These are phyloP conservation scores for Garrulus glandarius DNA, from an alignment of 2,797 vertebrate genomes.

Conservation along the genomic window DNA sequence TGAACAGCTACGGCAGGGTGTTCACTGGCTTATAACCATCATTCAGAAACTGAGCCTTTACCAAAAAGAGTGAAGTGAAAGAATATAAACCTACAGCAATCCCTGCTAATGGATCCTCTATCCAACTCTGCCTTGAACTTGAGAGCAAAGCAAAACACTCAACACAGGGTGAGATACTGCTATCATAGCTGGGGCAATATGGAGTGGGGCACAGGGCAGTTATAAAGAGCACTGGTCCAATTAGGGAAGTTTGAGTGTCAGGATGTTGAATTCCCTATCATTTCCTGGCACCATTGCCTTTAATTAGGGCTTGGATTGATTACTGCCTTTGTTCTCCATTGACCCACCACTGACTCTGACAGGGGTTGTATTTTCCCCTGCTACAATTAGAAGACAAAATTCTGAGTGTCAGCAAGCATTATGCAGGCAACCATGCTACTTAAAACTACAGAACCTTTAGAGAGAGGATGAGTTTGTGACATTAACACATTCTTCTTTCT, in stretches of 20 bases:
- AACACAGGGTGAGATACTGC: neutral
- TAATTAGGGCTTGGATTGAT: slow-evolving; percentile 60
- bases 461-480: neutral
- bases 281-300: slow-evolving; percentile 55
- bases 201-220: neutral
- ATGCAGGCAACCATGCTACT: slow-evolving; percentile 6
- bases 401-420: slow-evolving; percentile 47
- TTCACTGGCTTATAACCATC: neutral
- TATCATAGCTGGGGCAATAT: neutral
- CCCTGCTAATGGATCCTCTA: neutral
- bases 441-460: neutral
- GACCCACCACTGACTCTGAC: slow-evolving; percentile 4
- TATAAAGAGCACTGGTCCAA: neutral
- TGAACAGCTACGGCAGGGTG: neutral
- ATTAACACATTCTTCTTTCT: neutral
- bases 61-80: neutral
- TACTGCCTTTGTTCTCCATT: slow-evolving; percentile 28
- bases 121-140: neutral
- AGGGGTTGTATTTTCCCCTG: neutral
- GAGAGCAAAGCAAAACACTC: neutral
- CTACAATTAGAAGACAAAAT: slow-evolving; percentile 18
- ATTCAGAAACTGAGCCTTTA: neutral
- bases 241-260: slow-evolving; percentile 11
- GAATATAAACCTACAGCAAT: neutral
- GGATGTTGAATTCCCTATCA: slow-evolving; percentile 7